Conservation (phyloP, 2,797 vertebrate species). For the Cuniculus paca region DNA sequence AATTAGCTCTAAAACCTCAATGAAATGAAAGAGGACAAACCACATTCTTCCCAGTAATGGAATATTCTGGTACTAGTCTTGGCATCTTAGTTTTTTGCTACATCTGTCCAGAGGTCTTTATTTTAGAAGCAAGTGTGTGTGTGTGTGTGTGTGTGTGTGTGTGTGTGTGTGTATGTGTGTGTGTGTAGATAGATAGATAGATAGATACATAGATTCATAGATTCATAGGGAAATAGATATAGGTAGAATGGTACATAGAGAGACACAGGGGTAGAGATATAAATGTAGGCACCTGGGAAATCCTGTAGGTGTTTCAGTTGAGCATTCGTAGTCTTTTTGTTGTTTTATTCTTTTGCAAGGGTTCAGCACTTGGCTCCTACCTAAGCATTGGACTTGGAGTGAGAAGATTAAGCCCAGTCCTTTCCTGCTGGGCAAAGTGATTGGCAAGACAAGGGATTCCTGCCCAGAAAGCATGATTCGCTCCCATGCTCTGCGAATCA, state of each 20-base stretch:
- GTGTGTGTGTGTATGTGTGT: no score
- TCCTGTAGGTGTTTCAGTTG: neutral
- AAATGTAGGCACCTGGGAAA: neutral
- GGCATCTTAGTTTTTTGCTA: neutral
- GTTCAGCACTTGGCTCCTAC: neutral
- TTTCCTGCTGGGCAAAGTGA: neutral
- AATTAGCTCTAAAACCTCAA: constrained; percentile 73
- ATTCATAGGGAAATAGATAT: neutral
- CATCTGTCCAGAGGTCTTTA: neutral
- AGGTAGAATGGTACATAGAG: neutral
- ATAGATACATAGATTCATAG: neutral
- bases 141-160: no score
- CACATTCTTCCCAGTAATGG: constrained; percentile 38
- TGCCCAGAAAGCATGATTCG: neutral
- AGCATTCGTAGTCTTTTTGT: neutral
- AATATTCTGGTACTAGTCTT: neutral
- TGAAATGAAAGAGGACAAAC: constrained; percentile 64
- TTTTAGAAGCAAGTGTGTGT: neutral
- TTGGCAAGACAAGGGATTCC: neutral
- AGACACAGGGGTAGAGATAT: neutral
- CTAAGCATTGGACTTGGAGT: neutral
- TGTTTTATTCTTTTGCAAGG: neutral
- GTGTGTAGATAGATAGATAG: no score
- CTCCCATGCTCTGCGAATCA: neutral
- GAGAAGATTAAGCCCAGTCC: neutral